Base-by-base conservation (phyloP, 2,797 vertebrate genomes). In the Cirrhinus molitorella region DNA sequence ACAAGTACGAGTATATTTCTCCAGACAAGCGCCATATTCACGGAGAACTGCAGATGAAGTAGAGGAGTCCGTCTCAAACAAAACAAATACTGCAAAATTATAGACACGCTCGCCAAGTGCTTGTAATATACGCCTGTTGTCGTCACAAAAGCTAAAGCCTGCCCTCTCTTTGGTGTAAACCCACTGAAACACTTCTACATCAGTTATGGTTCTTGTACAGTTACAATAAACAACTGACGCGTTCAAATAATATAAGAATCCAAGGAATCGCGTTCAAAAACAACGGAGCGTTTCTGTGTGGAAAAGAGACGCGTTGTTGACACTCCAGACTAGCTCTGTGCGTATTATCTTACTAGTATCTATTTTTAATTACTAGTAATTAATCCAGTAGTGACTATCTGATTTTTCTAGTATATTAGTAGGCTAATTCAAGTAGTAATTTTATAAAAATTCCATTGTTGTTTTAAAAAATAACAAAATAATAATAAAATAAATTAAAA, bases 11-110 rank as follows among this genome's bases (percentile, higher is more conserved):
- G 31, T 11, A 31, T 37, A 1, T 25, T 66, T 21, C 67, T 31
- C n/a, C 28, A 81, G 13, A 77, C 49, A 10, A 3, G 16, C 61
- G 25, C 61, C 81, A 85, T 84, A 6, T 49, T 49, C 47, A 49
- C 5, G 47, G 16, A 49, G 14, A 6, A 49, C 47, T 49, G 14
- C 16, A 17, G 47, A 17, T 6, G 47, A 49, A 49, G 14, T 49
- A 4, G 5, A 49, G 47, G 14, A 17, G 14, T 17, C 47, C 6
- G 47, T 6, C 47, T 17, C 47, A 40, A 40, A 40, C 47, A 17
- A 49, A 51, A 51, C 5, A 19, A 51, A n/a, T 40, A 8, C 31
- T 34, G 31, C 37, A 40, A 7, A 40, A 40, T 8, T 40, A 40
- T 7, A 40, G 1, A 70, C 40, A 45, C 5, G 0, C 9, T 2